These are phyloP conservation scores for Endotricha flammealis DNA, from an alignment of 2,888 invertebrate species.

Conservation along the genomic window DNA sequence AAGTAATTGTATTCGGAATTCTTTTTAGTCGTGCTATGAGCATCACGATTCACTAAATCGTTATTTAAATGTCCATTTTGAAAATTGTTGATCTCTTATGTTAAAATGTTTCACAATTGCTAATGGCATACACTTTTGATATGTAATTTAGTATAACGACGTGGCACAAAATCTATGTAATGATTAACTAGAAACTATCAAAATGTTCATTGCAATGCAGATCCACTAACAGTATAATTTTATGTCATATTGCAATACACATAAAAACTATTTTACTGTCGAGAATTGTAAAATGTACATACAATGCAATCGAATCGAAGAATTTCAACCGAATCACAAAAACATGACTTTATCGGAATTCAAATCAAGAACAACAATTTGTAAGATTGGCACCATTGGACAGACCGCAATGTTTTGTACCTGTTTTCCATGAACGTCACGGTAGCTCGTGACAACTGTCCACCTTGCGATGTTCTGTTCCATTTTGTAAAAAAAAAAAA, in stretches of 20 bases:
- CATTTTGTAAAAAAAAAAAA: conserved; percentile 33
- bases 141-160: too few species aligned
- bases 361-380: conserved; percentile 29
- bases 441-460: conserved; percentile 43
- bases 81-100: conserved; percentile 7
- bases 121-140: conserved; percentile 25
- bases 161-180: too few species aligned
- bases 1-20: conserved; percentile 31
- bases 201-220: too few species aligned
- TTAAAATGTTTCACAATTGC: conserved; percentile 6
- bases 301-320: too few species aligned
- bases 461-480: conserved; percentile 45
- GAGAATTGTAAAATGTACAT: too few species aligned
- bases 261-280: too few species aligned
- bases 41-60: conserved; percentile 12
- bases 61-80: conserved; percentile 17
- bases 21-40: conserved; percentile 26
- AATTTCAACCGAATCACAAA: conserved; percentile 11
- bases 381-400: conserved; percentile 27
- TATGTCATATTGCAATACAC: too few species aligned
- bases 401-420: conserved; percentile 33
- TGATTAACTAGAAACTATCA: too few species aligned
- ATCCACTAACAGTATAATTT: too few species aligned
- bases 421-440: conserved; percentile 36
- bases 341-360: conserved; percentile 29